Conservation (phyloP, 2,113 vertebrate species). For the Pitta sordida region DNA sequence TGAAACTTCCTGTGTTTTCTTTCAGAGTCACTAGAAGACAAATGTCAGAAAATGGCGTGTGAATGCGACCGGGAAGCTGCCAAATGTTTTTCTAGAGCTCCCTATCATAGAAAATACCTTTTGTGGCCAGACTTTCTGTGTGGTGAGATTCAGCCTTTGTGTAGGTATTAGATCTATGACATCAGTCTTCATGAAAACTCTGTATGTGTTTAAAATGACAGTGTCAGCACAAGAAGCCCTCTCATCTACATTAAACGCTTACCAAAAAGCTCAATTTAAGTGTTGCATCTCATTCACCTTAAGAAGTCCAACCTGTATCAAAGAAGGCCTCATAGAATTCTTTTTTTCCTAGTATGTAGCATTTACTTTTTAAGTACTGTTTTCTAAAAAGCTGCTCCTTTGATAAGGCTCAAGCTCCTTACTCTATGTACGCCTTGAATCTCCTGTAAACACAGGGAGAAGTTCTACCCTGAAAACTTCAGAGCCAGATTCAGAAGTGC, state of each 20-base stretch:
- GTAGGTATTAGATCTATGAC: background rate
- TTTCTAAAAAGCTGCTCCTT: background rate
- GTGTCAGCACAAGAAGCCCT: background rate
- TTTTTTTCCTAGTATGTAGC: background rate
- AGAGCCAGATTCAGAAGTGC: background rate
- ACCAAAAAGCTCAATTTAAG: background rate
- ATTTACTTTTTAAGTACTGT: background rate
- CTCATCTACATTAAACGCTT: background rate
- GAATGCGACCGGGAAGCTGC: conserved; percentile 84
- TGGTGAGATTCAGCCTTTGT: conserved; percentile 72
- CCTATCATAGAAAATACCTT: conserved; percentile 75
- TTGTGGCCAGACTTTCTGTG: conserved; percentile 85
- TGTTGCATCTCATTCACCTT: background rate
- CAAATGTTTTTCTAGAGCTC: conserved; percentile 78
- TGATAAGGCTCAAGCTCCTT: background rate
- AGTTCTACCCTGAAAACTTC: background rate
- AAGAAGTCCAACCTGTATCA: background rate
- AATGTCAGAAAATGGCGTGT: conserved; percentile 85
- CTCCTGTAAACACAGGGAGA: background rate
- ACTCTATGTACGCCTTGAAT: background rate
- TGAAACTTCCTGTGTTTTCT: conserved; percentile 34
- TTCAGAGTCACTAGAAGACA: conserved; percentile 81
- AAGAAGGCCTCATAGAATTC: background rate
- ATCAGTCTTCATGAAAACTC: background rate
- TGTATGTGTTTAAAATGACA: background rate